Base-by-base conservation (phyloP, 2,888 invertebrate genomes). In the Drosophila atripex region DNA sequence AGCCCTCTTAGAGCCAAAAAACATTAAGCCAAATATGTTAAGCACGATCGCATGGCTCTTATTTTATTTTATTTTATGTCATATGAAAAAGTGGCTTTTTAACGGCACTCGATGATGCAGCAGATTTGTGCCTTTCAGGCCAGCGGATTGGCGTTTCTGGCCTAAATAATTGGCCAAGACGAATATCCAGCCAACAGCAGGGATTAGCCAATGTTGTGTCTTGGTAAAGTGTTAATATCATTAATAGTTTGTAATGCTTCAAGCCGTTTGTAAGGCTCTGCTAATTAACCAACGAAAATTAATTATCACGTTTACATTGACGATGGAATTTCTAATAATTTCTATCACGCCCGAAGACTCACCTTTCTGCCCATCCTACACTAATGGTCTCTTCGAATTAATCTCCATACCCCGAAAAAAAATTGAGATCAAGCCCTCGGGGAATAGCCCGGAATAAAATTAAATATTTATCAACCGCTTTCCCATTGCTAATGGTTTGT, bases 1-100 rank as follows among this genome's bases (percentile, higher is more conserved):
- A 38, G 28, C 9, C 28, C 28, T 28, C 28, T 28, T 28, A 28
- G 28, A 38, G 30, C 64, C 45, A 59, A 47, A 70, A 47, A 41
- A 53, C 73, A 77, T 78, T 72, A 66, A 66, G 49, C 57, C 65
- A 71, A 71, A 75, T 77, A 80, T 65, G 73, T 80, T 74, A 9
- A 49, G 57, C 80, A 79, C 74, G 80, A 79, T 80, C 76, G 41
- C 73, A 66, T 69, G 50, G 49, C 70, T 71, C 68, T 76, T 69
- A 43, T 70, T 65, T 68, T 70, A 43, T 70, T 65, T 68, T 70
- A 75, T 66, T 61, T 64, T 61, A 61, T 68, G 66, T 68, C 68
- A 65, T 57, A 65, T 66, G 66, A 46, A 66, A 68, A 68, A 68
- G 16, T 59, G 69, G 45, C 35, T 47, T 71, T 69, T 73, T 53